Base-by-base conservation (phyloP, 2,888 invertebrate genomes). In the Sipunculus nudus region DNA sequence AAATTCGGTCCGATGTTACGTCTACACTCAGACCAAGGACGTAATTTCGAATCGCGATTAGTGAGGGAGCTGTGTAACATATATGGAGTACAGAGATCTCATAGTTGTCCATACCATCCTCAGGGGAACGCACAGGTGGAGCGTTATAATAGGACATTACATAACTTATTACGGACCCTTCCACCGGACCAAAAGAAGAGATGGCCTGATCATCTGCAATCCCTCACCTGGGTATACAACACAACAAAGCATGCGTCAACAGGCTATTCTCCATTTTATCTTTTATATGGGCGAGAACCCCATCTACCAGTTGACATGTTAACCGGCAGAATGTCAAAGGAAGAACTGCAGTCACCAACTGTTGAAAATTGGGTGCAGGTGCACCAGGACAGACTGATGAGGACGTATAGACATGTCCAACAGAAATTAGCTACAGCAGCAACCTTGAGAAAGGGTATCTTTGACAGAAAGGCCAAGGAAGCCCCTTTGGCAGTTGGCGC, bases 111-210 rank as follows among this genome's bases (percentile, higher is more conserved):
- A 3, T 64, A 58, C 35, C 57, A 61, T 28, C 59, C 48, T n/a
- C 29, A 49, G 28, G 60, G 65, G 23, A 69, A 70, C 38, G 53
- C 56, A 3, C 61, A 68, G 21, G 68, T 67, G 45, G 65, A 73
- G 54, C 31, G 69, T 4, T 71, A 72, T 45, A 69, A 72, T 53
- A 13, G 67, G 2, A 67, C 67, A 2, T 28, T 71, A 8, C 67
- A 67, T 28, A 53, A 68, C 25, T 47, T 70, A 39, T 38, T 71
- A 4, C 43, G 61, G 0, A 61, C 64, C 10, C 48, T 71, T 3
- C 48, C 55, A 28, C 49, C 53, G 31, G 53, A 58, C 13, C 8
- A 61, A 31, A 70, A 69, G 50, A 19, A 40, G 4, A 54, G 55
- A 28, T 71, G 68, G 69, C 63, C 68, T 1, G 50, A 59, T n/a